Conservation (phyloP, 2,113 vertebrate species). For the Phyllostomus hastatus region DNA sequence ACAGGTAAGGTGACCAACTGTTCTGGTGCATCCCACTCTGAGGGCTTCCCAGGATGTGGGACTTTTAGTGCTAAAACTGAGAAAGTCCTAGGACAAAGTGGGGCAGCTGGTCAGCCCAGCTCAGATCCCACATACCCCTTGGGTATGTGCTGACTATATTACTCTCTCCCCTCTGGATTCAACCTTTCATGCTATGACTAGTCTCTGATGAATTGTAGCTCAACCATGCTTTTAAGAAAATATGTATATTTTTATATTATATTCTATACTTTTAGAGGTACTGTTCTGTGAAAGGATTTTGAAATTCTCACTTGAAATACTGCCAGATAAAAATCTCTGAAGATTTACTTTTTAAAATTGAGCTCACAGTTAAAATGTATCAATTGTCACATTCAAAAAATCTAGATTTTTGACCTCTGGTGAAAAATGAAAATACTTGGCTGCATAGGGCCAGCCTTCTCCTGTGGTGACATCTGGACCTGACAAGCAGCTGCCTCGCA, state of each 20-base stretch:
- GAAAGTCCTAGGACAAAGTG: background rate
- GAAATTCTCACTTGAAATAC: slow-evolving; percentile 25
- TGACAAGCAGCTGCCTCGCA: background rate
- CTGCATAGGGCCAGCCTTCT: background rate
- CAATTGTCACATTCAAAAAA: background rate
- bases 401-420: background rate
- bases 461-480: background rate
- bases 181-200: background rate
- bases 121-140: background rate
- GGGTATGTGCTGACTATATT: background rate
- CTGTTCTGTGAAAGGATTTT: background rate
- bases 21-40: background rate
- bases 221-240: background rate
- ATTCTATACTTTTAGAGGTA: background rate
- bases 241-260: background rate
- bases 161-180: background rate
- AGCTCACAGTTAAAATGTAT: background rate
- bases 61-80: background rate
- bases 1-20: background rate
- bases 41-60: background rate
- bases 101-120: background rate
- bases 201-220: background rate
- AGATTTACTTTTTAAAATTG: background rate
- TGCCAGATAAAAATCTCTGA: background rate
- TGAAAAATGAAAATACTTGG: background rate